Conservation (phyloP, 2,113 vertebrate species). For the Lepisosteus osseus region DNA sequence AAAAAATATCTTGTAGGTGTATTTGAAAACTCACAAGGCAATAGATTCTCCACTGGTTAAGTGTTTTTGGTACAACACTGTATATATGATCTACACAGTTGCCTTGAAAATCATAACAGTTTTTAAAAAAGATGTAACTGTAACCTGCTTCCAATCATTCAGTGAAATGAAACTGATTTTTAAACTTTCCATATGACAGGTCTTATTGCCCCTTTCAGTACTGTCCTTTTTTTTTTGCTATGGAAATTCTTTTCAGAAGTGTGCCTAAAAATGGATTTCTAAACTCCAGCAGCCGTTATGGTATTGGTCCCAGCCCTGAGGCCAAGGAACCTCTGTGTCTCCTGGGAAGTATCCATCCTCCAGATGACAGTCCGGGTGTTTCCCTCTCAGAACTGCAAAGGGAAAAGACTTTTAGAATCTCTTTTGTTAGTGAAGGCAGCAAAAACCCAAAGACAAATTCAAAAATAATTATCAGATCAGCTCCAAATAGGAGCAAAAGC, state of each 20-base stretch:
- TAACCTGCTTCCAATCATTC: slow-evolving; percentile 16
- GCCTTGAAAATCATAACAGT: slow-evolving; percentile 19
- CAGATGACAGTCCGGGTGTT: too few relatives aligned
- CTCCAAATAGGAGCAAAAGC: too few relatives aligned
- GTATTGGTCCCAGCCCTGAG: too few relatives aligned
- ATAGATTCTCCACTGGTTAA: slow-evolving; percentile 22
- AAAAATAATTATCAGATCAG: too few relatives aligned
- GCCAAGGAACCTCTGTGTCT: too few relatives aligned
- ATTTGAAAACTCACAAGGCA: slow-evolving; percentile 20
- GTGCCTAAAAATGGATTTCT: slow-evolving; percentile 1
- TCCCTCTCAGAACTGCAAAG: too few relatives aligned
- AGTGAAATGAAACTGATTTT: slow-evolving; percentile 16
- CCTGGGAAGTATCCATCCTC: too few relatives aligned
- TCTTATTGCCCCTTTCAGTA: background rate
- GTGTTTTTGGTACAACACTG: slow-evolving; percentile 9
- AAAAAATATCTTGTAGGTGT: slow-evolving; percentile 18
- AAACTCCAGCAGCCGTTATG: background rate
- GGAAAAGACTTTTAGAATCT: too few relatives aligned
- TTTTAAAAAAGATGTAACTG: slow-evolving; percentile 12
- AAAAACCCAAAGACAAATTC: too few relatives aligned
- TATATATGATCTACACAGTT: slow-evolving; percentile 19
- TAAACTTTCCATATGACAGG: slow-evolving; percentile 3
- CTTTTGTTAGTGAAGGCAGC: too few relatives aligned
- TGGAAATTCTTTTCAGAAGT: slow-evolving; percentile 1
- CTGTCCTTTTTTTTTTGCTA: background rate